These are phyloP conservation scores for Dicyrtomina minuta DNA, from an alignment of 2,888 invertebrate species.

Conservation along the genomic window DNA sequence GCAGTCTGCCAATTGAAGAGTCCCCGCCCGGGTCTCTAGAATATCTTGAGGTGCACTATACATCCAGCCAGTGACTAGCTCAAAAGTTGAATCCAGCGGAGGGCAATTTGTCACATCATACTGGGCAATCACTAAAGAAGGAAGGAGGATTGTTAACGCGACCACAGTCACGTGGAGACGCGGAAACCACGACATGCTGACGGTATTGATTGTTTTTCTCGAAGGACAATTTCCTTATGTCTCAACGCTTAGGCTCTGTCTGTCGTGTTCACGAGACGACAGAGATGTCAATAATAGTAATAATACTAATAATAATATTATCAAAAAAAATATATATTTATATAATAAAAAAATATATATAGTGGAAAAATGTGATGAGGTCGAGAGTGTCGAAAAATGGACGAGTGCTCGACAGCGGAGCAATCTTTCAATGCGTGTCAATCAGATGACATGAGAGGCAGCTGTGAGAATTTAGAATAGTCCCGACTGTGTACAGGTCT, in stretches of 20 bases:
- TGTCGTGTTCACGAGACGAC: background rate
- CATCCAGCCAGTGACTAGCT: slow-evolving; percentile 57
- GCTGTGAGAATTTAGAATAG: background rate
- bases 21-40: slow-evolving; percentile 57
- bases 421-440: slow-evolving; percentile 14
- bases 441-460: slow-evolving; percentile 11
- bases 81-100: slow-evolving; percentile 55
- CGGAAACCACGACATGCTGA: slow-evolving; percentile 25
- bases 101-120: slow-evolving; percentile 59
- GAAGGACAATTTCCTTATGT: background rate
- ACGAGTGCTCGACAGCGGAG: too few relatives aligned
- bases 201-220: slow-evolving; percentile 3
- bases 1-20: slow-evolving; percentile 56
- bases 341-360: background rate
- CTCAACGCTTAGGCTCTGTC: background rate
- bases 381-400: background rate
- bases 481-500: background rate
- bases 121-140: slow-evolving; percentile 40
- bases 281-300: too few relatives aligned
- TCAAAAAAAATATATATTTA: background rate
- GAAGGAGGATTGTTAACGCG: slow-evolving; percentile 20
- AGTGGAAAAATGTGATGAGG: background rate
- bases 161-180: slow-evolving; percentile 21
- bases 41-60: slow-evolving; percentile 58
- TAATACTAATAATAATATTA: too few relatives aligned